Evolutionary conservation across 1,140 invertebrate species (phyloP), one percentile per base, ranked within the genome.

Genomic region (Ditylenchus dipsaci): DNA sequence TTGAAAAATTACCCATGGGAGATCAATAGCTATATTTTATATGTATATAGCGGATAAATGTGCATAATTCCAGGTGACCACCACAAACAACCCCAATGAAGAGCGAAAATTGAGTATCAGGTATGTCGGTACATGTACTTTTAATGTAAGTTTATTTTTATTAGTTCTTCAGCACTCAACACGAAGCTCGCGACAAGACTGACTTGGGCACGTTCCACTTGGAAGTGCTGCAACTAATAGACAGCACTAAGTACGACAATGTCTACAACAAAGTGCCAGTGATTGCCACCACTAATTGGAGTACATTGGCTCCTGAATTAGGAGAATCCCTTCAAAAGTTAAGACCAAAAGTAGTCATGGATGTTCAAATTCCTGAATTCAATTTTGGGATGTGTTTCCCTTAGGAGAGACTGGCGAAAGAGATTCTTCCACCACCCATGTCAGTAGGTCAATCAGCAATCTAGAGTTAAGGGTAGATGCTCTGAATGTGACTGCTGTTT

Each of bases 241-340:
- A 76, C 38, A 61, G 42, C 17, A 26, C 67, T 17, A 45, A 67
- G 26, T 68, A 75, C 17, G 71, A 77, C 27, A 70, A 45, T 47
- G 67, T 76, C 19, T 75, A 77, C 61, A 29, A 69, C 47, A 72
- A 78, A 62, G 57, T 76, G 21, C 75, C 77, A 11, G 29, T 79
- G n/a, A 45, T 58, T 9, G 74, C 59, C 29, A 27, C 47, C 21
- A 64, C 61, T 13, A 78, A 79, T 49, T 78, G 77, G 77, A 30
- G 33, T 1, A 56, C 73, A 19, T 62, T 74, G 17, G 26, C 29
- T 29, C n/a, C 59, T 3, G 23, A 57, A 13, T 53, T 67, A 30
- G 29, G 63, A 0, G 23, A 62, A 38, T 47, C 65, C 13, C 30
- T 68, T 17, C 57, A 56, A n/a, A 30, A 65, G 17, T 27, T 62